Evolutionary conservation across 2,113 vertebrate species (phyloP).

Genomic region (Cryptomyrus ogoouensis): DNA sequence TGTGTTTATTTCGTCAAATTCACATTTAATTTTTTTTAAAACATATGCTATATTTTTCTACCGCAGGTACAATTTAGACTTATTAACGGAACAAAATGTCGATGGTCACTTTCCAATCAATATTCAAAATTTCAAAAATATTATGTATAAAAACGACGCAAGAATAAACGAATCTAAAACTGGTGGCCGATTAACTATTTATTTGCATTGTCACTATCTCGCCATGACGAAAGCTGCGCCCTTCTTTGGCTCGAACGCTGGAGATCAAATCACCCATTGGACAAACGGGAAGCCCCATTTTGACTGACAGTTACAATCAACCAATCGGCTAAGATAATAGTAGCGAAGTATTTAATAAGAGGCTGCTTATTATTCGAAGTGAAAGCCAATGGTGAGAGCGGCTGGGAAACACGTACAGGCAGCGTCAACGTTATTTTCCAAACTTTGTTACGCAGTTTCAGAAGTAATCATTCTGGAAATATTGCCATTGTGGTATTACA

Average conservation of each 20-base stretch:
- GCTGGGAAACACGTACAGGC: neutral
- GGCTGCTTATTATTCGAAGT: neutral
- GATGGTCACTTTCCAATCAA: neutral
- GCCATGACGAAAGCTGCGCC: neutral
- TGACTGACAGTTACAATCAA: neutral
- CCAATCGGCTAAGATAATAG: neutral
- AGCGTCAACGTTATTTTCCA: neutral
- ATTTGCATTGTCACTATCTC: neutral
- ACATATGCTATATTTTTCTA: neutral
- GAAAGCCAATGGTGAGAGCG: neutral
- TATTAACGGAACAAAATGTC: neutral
- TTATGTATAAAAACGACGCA: neutral
- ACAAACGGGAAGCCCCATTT: neutral
- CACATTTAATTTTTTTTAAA: neutral
- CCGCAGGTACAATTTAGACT: neutral
- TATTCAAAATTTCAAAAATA: neutral
- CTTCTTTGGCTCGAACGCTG: neutral
- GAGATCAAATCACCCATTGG: neutral
- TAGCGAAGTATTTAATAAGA: neutral
- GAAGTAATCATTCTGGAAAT: neutral
- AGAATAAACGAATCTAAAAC: neutral
- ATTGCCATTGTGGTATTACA: neutral
- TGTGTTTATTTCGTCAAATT: neutral
- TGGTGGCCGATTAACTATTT: neutral
- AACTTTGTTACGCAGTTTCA: slow-evolving; percentile 8